Evolutionary conservation across 2,888 invertebrate genomes (phyloP), one percentile per base, ranked within the genome.

Genomic region (Drosophila putrida): DNA sequence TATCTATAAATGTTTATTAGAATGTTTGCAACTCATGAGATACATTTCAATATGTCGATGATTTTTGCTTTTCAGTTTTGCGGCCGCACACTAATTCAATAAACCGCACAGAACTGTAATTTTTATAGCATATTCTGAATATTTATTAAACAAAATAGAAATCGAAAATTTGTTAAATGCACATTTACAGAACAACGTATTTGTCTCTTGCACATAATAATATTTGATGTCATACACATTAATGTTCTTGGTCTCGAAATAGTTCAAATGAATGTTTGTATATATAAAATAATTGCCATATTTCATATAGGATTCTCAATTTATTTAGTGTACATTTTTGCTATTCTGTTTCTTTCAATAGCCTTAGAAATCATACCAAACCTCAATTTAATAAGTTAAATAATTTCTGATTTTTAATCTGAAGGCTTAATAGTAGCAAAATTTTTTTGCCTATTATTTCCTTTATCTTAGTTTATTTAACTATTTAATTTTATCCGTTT

Each of bases 31-130:
- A 31, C 39, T 36, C 44, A 57, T 39, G 50, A 71, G 47, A 68
- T 65, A 60, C 44, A 74, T 77, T 77, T 73, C 53, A 60, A 78
- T 68, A 44, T 60, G 62, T 62, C 71, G 74, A 66, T 78, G 68
- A 69, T 58, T 82, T 71, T 67, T 60, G 51, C 38, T 38, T 67
- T 76, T 75, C 55, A 67, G 46, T 82, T 46, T 55, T 59, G 71
- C 50, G 74, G 64, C 35, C 44, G 27, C 41, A 59, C 38, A 39
- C 65, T 44, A 72, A 81, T 75, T 64, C 75, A 65, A 76, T 75
- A 68, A 76, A 57, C 71, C 68, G 66, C 60, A 65, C 44, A 70
- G 62, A 67, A 28, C 6, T 57, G 36, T 41, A 38, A 69, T 75
- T 78, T 75, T 62, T 61, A 67, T 59, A 20, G 53, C 69, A 71